Conservation (phyloP, 2,113 vertebrate genomes). For the Mola mola region DNA sequence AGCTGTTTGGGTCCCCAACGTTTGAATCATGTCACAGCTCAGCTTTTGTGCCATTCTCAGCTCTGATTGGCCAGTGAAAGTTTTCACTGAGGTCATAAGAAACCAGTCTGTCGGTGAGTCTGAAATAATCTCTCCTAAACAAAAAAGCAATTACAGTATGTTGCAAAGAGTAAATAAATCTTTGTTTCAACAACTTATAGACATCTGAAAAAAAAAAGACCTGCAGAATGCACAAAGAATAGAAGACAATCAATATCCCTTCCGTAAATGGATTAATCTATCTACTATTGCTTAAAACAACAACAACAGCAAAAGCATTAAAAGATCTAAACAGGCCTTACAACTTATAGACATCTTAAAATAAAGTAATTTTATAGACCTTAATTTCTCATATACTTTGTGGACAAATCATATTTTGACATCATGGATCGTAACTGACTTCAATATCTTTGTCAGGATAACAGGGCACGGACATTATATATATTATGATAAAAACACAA, state of each 20-base stretch:
- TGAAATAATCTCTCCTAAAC: too few relatives aligned
- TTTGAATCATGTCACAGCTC: constrained; percentile 4
- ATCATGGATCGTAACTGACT: neutral
- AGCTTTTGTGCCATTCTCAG: neutral
- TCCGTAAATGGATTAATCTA: too few relatives aligned
- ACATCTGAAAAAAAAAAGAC: too few relatives aligned
- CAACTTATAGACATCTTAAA: neutral
- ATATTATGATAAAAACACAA: neutral
- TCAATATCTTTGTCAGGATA: neutral
- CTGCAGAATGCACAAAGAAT: too few relatives aligned
- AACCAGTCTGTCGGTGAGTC: neutral
- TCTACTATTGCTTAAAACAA: too few relatives aligned
- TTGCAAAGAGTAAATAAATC: too few relatives aligned
- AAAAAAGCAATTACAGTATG: too few relatives aligned
- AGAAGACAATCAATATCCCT: too few relatives aligned
- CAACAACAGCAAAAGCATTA: neutral
- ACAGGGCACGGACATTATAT: too few relatives aligned
- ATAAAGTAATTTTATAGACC: neutral
- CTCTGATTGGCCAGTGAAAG: constrained; percentile 8
- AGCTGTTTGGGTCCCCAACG: constrained; percentile 17
- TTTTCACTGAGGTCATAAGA: constrained; percentile 1
- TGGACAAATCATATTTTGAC: too few relatives aligned
- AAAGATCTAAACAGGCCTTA: too few relatives aligned
- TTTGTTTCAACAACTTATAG: too few relatives aligned
- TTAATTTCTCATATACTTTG: neutral